Evolutionary conservation across 1,140 invertebrate genomes (phyloP).

Genomic region (Arctopsyche grandis): DNA sequence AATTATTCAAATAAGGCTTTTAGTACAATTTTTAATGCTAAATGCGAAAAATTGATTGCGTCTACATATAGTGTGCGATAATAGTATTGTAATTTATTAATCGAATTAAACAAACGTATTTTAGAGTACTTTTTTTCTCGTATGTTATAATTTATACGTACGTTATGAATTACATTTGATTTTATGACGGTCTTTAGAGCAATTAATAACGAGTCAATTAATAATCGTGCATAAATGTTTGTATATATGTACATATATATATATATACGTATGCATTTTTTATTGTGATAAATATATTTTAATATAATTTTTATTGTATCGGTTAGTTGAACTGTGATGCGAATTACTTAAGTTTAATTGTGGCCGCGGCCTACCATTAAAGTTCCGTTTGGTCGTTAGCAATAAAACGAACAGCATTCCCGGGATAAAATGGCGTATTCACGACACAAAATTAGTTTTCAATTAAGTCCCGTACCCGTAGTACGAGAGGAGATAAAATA

Average conservation of each 20-base stretch:
- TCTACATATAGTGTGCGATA: background rate
- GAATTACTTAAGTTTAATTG: constrained; percentile 15
- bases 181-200: too few species aligned
- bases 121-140: too few species aligned
- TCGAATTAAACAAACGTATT: background rate
- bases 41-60: background rate
- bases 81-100: background rate
- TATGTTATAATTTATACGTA: too few species aligned
- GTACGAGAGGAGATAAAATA: background rate
- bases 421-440: background rate
- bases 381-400: constrained; percentile 17
- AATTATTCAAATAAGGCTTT: constrained; percentile 31
- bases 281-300: background rate
- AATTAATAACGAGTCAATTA: background rate
- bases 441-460: constrained; percentile 29
- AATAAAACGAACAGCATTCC: constrained; percentile 23
- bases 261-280: background rate
- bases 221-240: background rate
- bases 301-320: background rate
- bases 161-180: too few species aligned
- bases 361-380: background rate
- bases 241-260: background rate
- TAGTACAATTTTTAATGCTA: constrained; percentile 5
- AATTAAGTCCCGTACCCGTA: constrained; percentile 24
- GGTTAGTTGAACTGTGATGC: background rate